Base-by-base conservation (phyloP, 2,113 vertebrate species). In the Neotoma lepida region DNA sequence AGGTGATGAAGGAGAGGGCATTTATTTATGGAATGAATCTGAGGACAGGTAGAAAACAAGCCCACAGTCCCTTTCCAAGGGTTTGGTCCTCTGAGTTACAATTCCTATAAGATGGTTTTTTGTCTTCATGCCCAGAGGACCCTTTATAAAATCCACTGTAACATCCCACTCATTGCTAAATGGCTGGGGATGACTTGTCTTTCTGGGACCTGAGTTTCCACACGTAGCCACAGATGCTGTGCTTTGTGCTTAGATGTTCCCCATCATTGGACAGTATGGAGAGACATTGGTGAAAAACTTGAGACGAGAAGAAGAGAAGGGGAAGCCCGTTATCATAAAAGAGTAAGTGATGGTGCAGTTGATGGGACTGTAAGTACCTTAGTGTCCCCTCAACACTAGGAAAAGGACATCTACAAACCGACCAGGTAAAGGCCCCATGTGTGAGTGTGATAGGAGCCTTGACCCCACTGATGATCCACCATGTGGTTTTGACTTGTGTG, bases 191-290 rank as follows among this genome's bases (percentile, higher is more conserved):
- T 89, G 54, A 1, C 22, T 15, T 1, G 9, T 63, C 0, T 17
- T 73, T 30, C 17, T 68, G 46, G 51, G 3, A 68, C 3, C 90
- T 41, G 28, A 64, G 9, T 80, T 8, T 89, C n/a, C 1, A 4
- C 1, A 13, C 81, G 85, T 92, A 90, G 41, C 17, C 58, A 30
- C 1, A 35, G 56, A 84, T 44, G 35, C 24, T 96, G 97, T 93
- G 61, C 28, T 97, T 97, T 93, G 61, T 33, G 94, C 96, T 97
- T 97, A 99, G 99, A 99, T 99, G 98, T 98, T 99, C 56, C 97
- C 80, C 18, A 98, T 99, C 58, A 97, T 99, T 95, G 95, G 91
- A 39, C 88, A 93, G 4, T 98, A 99, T 86, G 98, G 98, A 84
- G 97, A 98, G 73, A 97, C 93, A 41, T 87, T 99, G 96, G 94